These are phyloP conservation scores for Pelodiscus sinensis DNA, from an alignment of 2,113 vertebrate species.

Conservation along the genomic window DNA sequence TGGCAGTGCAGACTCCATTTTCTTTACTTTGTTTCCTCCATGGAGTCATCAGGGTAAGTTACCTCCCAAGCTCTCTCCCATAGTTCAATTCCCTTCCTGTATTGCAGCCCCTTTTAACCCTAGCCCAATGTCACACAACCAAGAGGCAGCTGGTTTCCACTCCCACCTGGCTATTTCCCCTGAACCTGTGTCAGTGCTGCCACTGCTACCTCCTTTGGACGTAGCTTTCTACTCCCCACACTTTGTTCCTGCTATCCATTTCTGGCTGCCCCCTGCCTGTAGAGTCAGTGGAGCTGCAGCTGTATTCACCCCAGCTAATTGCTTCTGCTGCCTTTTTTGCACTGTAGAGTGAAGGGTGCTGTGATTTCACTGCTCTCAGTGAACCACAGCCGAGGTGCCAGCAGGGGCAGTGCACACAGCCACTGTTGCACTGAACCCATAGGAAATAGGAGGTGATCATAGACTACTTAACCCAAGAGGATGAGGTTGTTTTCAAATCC, in stretches of 20 bases:
- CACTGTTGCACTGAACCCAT: not conserved
- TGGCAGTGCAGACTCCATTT: too few relatives aligned
- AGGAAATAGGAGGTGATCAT: not conserved
- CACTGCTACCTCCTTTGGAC: not conserved
- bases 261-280: not conserved
- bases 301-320: not conserved
- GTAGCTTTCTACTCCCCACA: not conserved
- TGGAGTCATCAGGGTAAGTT: too few relatives aligned
- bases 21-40: too few relatives aligned
- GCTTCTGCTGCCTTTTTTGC: not conserved
- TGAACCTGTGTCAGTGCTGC: not conserved
- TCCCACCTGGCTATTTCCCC: not conserved
- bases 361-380: not conserved
- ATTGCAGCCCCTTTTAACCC: too few relatives aligned
- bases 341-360: not conserved
- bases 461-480: not conserved
- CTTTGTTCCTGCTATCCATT: not conserved
- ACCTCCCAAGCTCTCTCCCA: too few relatives aligned
- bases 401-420: not conserved
- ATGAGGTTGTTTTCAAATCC: not conserved
- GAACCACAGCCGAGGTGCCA: not conserved
- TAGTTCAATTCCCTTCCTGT: too few relatives aligned
- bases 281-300: not conserved
- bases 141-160: not conserved
- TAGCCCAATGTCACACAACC: too few relatives aligned